Conservation (phyloP, 2,113 vertebrate species). For the Serilophus lunatus region DNA sequence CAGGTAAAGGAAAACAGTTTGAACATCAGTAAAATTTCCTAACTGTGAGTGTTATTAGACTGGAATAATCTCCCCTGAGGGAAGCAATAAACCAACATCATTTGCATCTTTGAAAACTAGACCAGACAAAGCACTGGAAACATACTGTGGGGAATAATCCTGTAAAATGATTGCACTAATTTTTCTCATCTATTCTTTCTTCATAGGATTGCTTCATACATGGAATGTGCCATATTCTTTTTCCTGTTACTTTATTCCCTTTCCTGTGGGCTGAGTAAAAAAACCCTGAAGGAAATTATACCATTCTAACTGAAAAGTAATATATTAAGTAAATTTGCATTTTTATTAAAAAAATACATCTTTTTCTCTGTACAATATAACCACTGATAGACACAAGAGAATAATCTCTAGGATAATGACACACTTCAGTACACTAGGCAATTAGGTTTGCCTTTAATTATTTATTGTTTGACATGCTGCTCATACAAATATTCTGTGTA, state of each 20-base stretch:
- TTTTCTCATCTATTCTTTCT: slow-evolving; percentile 57
- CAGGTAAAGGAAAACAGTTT: slow-evolving; percentile 56
- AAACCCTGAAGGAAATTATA: background rate
- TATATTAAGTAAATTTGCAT: background rate
- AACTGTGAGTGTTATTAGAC: slow-evolving; percentile 44
- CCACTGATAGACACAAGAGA: background rate
- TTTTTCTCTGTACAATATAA: slow-evolving; percentile 28
- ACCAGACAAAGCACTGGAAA: slow-evolving; percentile 64
- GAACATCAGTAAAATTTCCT: slow-evolving; percentile 61
- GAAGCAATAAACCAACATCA: slow-evolving; percentile 52
- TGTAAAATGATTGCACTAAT: slow-evolving; percentile 42
- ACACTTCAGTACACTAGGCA: slow-evolving; percentile 9
- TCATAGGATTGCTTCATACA: slow-evolving; percentile 32
- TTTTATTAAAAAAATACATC: background rate
- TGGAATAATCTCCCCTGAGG: slow-evolving; percentile 62
- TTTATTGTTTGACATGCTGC: slow-evolving; percentile 16
- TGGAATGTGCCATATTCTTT: background rate
- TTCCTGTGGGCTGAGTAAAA: background rate
- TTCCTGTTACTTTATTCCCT: slow-evolving; percentile 27
- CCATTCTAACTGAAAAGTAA: background rate
- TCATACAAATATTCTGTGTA: slow-evolving; percentile 19
- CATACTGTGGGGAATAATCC: slow-evolving; percentile 26
- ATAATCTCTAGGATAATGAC: slow-evolving; percentile 20
- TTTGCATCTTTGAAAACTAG: slow-evolving; percentile 63
- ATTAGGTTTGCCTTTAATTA: slow-evolving; percentile 49